Evolutionary conservation across 2,113 vertebrate species (phyloP).

Genomic region (Redunca redunca): DNA sequence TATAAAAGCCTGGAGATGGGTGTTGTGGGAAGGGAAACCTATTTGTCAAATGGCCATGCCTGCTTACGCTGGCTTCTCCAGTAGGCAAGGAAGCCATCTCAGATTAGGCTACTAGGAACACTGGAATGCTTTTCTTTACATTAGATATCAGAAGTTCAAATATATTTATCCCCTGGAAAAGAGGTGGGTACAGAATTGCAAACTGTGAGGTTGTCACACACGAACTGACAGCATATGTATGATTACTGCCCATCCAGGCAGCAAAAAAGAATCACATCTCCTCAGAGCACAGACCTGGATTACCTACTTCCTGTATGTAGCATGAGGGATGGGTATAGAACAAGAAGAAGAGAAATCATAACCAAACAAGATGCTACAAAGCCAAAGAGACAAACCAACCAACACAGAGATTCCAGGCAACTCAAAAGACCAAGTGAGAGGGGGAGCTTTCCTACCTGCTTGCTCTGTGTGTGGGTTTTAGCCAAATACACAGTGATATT

Average conservation of each 20-base stretch:
- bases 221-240: neutral
- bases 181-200: neutral
- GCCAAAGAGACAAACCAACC: neutral
- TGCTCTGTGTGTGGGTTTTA: neutral
- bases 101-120: neutral
- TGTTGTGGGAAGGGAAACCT: neutral
- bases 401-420: neutral
- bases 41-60: neutral
- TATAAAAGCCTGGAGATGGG: slow-evolving; percentile 39
- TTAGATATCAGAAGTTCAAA: neutral
- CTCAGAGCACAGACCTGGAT: neutral
- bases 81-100: neutral
- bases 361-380: neutral
- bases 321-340: neutral
- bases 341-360: neutral
- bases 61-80: neutral
- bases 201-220: neutral
- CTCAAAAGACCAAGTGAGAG: neutral
- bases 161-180: slow-evolving; percentile 6
- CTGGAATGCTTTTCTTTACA: neutral
- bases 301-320: neutral
- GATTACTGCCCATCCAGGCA: neutral
- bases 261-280: neutral
- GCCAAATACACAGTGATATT: neutral
- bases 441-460: neutral